Conservation (phyloP, 2,113 vertebrate species). For the Narcine bancroftii region DNA sequence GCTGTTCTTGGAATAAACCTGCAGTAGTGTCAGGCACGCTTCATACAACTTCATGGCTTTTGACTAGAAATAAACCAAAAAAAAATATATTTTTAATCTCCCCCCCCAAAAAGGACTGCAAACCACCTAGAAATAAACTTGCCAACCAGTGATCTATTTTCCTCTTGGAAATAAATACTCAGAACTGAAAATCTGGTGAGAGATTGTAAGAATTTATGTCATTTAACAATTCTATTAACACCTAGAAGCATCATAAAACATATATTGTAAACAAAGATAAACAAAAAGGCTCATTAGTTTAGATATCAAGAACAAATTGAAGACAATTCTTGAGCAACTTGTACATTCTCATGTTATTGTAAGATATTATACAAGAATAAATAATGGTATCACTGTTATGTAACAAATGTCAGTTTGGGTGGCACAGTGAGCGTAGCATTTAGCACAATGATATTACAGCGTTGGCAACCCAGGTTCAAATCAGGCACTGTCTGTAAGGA, state of each 20-base stretch:
- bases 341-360: not conserved
- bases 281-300: not conserved
- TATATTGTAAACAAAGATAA: too few relatives aligned
- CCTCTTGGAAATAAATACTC: not conserved
- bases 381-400: not conserved
- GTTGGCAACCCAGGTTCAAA: too few relatives aligned
- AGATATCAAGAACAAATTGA: not conserved
- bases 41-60: slow-evolving; percentile 98
- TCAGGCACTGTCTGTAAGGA: too few relatives aligned
- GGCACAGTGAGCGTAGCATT: too few relatives aligned
- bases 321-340: not conserved
- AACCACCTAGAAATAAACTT: not conserved
- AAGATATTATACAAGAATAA: not conserved
- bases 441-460: too few relatives aligned
- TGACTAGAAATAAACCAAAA: slow-evolving; percentile 57
- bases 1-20: slow-evolving; percentile 97
- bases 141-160: not conserved
- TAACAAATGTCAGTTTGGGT: too few relatives aligned
- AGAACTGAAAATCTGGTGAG: not conserved
- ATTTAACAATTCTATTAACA: too few relatives aligned
- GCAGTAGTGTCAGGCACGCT: slow-evolving; percentile 88
- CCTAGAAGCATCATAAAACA: too few relatives aligned
- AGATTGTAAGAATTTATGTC: not conserved
- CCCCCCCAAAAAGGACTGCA: not conserved
- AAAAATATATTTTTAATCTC: not conserved